Evolutionary conservation across 2,888 invertebrate genomes (phyloP).

Genomic region (Caenorhabditis sp.): DNA sequence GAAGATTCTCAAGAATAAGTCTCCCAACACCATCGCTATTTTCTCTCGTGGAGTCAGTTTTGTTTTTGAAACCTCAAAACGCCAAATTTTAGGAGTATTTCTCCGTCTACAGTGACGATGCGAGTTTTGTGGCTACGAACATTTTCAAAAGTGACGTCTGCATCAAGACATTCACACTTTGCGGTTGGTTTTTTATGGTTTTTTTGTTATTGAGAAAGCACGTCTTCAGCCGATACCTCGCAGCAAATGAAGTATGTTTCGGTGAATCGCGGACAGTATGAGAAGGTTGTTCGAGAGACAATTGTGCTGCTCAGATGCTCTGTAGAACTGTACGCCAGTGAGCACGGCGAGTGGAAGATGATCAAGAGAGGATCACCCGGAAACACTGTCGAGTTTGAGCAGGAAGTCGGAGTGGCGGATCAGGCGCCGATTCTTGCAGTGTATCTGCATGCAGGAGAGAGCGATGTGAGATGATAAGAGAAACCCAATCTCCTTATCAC

Average conservation of each 20-base stretch:
- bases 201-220: background rate
- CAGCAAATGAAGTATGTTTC: slow-evolving; percentile 67
- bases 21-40: slow-evolving; percentile 72
- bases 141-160: slow-evolving; percentile 78
- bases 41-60: slow-evolving; percentile 70
- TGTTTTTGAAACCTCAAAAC: background rate
- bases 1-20: slow-evolving; percentile 67
- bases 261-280: slow-evolving; percentile 73
- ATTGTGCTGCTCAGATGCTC: slow-evolving; percentile 67
- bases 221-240: slow-evolving; percentile 46
- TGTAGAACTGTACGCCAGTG: slow-evolving; percentile 73
- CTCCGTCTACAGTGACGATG: slow-evolving; percentile 76
- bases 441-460: slow-evolving; percentile 60
- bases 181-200: slow-evolving; percentile 30
- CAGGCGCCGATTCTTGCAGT: slow-evolving; percentile 71
- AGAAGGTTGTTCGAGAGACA: slow-evolving; percentile 70
- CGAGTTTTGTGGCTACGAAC: slow-evolving; percentile 73
- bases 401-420: slow-evolving; percentile 72
- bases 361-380: slow-evolving; percentile 73
- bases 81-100: slow-evolving; percentile 68
- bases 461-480: slow-evolving; percentile 70
- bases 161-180: slow-evolving; percentile 63
- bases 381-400: slow-evolving; percentile 75
- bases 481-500: too few species aligned
- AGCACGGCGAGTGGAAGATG: slow-evolving; percentile 67